Evolutionary conservation across 2,888 invertebrate species (phyloP), one percentile per base, ranked within the genome.

Genomic region (Latheticus oryzae): DNA sequence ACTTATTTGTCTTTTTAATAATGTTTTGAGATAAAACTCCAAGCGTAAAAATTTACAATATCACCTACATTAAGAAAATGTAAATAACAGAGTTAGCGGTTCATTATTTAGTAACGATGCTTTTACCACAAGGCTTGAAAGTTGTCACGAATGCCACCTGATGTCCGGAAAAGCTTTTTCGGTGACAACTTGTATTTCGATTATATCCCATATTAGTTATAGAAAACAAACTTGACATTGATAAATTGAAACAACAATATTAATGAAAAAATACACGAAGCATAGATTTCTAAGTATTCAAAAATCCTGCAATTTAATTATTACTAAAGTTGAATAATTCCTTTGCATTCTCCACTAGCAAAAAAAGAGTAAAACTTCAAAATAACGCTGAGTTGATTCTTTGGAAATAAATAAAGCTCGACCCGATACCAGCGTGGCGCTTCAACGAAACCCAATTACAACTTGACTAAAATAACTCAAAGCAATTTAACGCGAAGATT

Each of bases 71-170:
- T 71, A 72, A 71, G 72, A 64, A 71, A 70, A 72, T 70, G 73
- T 69, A 73, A 73, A 73, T 73, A 74, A 72, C 69, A 61, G 63
- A 66, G 68, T 74, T 73, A 71, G 63, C 65, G 60, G 63, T 66
- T 73, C 73, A 76, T 76, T 76, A 76, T 75, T 76, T 75, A 75
- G 73, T 73, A 73, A 75, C 69, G 73, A 74, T 68, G 75, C 76
- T 76, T 76, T 75, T 75, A 76, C 73, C 73, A 68, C 73, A 67
- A 61, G 64, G 67, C 67, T 67, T 58, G 64, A 33, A 50, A 61
- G 54, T 61, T 64, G 68, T 67, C 65, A 58, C 66, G 58, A 55
- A 47, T 60, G 64, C 67, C 71, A 73, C 72, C 74, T 74, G 74
- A 61, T 64, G 66, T 61, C 62, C 40, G 53, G 48, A 40, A 37